Evolutionary conservation across 2,797 vertebrate genomes (phyloP).

Genomic region (Squalus acanthias): DNA sequence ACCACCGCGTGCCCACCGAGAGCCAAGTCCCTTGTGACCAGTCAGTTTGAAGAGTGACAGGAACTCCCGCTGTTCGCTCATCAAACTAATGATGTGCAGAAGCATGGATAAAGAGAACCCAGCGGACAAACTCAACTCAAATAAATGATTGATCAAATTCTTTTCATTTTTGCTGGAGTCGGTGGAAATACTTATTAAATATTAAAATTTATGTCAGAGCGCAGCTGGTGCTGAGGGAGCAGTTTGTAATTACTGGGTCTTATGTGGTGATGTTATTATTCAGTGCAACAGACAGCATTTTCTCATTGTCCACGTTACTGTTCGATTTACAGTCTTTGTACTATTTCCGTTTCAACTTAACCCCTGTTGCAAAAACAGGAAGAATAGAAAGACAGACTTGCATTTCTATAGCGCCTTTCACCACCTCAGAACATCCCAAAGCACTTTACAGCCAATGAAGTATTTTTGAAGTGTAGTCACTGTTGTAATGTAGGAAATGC

Average conservation of each 20-base stretch:
- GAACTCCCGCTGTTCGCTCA: background rate
- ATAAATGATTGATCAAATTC: background rate
- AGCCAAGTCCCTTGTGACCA: background rate
- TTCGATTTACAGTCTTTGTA: background rate
- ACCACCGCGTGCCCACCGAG: no score
- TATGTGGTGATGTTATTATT: background rate
- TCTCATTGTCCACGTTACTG: background rate
- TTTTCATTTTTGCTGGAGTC: background rate
- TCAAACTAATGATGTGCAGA: background rate
- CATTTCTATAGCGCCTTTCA: no score
- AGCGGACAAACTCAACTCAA: background rate
- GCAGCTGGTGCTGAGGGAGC: background rate
- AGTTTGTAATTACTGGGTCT: background rate
- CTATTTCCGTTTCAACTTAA: background rate
- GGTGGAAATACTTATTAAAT: background rate
- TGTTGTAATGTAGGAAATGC: no score
- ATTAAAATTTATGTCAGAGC: background rate
- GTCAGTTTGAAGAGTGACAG: no score
- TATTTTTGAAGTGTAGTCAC: no score
- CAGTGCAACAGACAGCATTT: background rate
- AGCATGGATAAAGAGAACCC: background rate
- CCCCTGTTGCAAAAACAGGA: no score
- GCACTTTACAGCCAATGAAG: no score
- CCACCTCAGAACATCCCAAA: no score
- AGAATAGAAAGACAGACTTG: no score